These are phyloP conservation scores for Chiloscyllium plagiosum DNA, from an alignment of 2,113 vertebrate genomes.

Conservation along the genomic window DNA sequence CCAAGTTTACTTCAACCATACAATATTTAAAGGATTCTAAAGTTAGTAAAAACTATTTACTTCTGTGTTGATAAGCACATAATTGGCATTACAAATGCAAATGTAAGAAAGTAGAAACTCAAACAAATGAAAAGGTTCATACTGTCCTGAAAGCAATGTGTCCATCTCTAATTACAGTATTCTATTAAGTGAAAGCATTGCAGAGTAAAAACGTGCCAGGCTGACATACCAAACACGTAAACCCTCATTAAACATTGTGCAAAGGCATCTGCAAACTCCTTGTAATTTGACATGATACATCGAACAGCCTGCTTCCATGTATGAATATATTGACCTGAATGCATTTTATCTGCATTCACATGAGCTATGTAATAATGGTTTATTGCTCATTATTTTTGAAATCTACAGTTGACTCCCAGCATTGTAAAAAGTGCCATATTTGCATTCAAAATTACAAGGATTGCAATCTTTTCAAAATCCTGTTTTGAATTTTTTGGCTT, in stretches of 20 bases:
- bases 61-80: neutral
- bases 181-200: neutral
- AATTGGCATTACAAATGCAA: neutral
- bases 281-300: neutral
- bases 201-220: neutral
- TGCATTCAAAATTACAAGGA: neutral
- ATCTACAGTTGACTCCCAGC: neutral
- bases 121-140: neutral
- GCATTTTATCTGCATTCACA: neutral
- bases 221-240: neutral
- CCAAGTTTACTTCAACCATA: neutral
- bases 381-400: slow-evolving; percentile 9
- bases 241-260: neutral
- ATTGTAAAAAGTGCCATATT: neutral
- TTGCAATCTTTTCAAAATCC: neutral
- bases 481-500: neutral
- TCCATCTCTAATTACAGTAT: neutral
- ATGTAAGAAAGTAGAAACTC: neutral
- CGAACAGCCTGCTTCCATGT: neutral
- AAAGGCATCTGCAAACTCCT: slow-evolving; percentile 21
- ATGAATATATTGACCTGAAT: neutral
- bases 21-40: neutral
- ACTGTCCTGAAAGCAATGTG: neutral
- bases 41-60: neutral
- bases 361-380: neutral